phyloP scores from a whole-genome alignment of 2,888 invertebrate genomes.

The Arge pagana region DNA sequence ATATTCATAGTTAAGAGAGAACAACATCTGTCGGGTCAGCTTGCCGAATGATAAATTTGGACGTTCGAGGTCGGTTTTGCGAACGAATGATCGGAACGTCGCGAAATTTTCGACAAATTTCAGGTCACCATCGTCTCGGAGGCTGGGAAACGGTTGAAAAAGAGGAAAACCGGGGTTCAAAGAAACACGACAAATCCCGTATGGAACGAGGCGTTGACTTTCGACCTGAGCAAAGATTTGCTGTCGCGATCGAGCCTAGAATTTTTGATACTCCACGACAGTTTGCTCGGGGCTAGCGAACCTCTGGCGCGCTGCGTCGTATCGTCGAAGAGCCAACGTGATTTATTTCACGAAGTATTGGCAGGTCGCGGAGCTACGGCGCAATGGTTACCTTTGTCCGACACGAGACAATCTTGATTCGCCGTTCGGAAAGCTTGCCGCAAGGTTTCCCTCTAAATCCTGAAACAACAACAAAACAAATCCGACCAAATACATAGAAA shows the following conservation, averaged over 20 bases:
- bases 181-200: constrained; percentile 60
- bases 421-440: too few species aligned
- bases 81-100: too few species aligned
- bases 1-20: too few species aligned
- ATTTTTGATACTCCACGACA: constrained; percentile 67
- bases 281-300: constrained; percentile 65
- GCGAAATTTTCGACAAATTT: too few species aligned
- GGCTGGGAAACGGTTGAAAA: constrained; percentile 59
- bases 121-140: constrained; percentile 53
- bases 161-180: constrained; percentile 60
- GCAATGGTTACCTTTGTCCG: constrained; percentile 64
- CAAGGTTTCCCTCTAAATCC: too few species aligned
- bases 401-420: constrained; percentile 41
- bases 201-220: constrained; percentile 63
- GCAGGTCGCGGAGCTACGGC: constrained; percentile 65
- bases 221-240: constrained; percentile 61
- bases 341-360: constrained; percentile 64
- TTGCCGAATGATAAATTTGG: too few species aligned
- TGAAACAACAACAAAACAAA: too few species aligned
- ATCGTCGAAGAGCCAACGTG: constrained; percentile 53
- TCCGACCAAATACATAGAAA: too few species aligned
- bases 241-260: constrained; percentile 64
- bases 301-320: constrained; percentile 63
- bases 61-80: too few species aligned
- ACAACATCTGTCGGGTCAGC: too few species aligned